Conservation (phyloP, 2,797 vertebrate genomes). For the Jordanella pulchra region DNA sequence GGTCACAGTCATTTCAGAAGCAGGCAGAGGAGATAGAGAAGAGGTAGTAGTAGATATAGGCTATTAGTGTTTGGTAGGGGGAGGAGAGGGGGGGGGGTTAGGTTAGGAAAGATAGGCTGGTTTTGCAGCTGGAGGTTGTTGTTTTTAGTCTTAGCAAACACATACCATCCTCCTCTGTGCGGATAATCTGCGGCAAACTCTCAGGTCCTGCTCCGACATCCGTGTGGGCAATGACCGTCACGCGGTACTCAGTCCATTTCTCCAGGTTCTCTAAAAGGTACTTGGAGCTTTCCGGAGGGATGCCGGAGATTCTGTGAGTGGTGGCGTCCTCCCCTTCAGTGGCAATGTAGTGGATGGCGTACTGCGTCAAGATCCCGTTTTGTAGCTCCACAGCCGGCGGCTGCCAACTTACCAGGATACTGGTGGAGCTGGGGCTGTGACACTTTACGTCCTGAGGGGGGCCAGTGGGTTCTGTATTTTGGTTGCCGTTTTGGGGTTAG, state of each 20-base stretch:
- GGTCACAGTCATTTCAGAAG: constrained; percentile 56
- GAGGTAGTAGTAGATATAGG: constrained; percentile 50
- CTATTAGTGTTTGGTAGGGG: constrained; percentile 68
- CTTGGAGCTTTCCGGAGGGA: constrained; percentile 87
- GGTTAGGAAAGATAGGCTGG: constrained; percentile 62
- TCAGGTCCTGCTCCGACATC: constrained; percentile 96
- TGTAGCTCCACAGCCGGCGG: constrained; percentile 91
- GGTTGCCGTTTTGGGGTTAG: constrained; percentile 11
- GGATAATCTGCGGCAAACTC: constrained; percentile 91
- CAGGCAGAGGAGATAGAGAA: constrained; percentile 59
- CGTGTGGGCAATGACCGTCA: constrained; percentile 94
- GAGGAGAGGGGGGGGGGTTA: constrained; percentile 14
- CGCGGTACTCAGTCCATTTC: constrained; percentile 98
- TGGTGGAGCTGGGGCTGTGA: constrained; percentile 96
- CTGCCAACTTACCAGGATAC: constrained; percentile 99
- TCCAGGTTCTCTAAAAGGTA: constrained; percentile 99
- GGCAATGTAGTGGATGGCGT: constrained; percentile 88
- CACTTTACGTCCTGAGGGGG: constrained; percentile 96
- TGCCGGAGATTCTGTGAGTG: constrained; percentile 83
- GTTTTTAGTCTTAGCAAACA: constrained; percentile 69
- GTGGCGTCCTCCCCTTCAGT: constrained; percentile 90
- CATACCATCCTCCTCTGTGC: constrained; percentile 99
- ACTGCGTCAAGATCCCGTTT: constrained; percentile 95
- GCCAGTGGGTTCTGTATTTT: constrained; percentile 91
- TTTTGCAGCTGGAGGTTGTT: constrained; percentile 59